A percentile compares a stretch with the other conserved stretches of the same genome.
Conservation (phyloP, 2,113 vertebrate genomes). For the Carlito syrichta region DNA sequence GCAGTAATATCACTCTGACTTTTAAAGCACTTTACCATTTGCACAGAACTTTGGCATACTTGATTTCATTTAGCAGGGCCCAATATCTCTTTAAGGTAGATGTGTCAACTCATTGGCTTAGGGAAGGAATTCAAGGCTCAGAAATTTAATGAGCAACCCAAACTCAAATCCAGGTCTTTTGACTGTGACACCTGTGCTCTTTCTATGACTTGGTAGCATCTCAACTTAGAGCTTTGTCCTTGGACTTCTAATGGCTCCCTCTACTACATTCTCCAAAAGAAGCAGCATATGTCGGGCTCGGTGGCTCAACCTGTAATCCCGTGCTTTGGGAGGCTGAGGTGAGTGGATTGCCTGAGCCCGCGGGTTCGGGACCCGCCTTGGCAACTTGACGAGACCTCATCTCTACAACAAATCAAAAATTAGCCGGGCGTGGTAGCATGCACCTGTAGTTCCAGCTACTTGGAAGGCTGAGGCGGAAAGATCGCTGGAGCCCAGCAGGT, state of each 20-base stretch:
- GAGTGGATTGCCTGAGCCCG: no score
- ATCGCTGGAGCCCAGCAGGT: no score
- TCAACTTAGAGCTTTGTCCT: not conserved
- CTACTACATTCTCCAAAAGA: not conserved
- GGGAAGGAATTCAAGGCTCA: not conserved
- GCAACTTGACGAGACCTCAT: no score
- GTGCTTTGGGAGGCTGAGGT: no score
- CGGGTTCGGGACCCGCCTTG: no score
- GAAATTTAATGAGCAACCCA: not conserved
- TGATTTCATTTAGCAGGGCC: not conserved
- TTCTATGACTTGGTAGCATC: not conserved
- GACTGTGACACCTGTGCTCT: not conserved
- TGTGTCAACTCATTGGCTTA: not conserved
- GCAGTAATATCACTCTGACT: not conserved
- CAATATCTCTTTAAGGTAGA: not conserved
- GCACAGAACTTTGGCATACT: not conserved
- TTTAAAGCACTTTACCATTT: not conserved
- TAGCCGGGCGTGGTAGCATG: no score
- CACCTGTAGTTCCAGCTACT: no score
- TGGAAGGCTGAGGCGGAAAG: no score
- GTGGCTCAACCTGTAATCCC: no score
- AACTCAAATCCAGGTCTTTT: not conserved
- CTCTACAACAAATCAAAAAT: no score
- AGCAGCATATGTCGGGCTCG: no score
- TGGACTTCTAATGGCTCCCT: not conserved